Percentiles rank a stretch among this genome's conserved stretches.
Conservation (phyloP, 2,888 invertebrate genomes). For the Chrysotoxum bicinctum region DNA sequence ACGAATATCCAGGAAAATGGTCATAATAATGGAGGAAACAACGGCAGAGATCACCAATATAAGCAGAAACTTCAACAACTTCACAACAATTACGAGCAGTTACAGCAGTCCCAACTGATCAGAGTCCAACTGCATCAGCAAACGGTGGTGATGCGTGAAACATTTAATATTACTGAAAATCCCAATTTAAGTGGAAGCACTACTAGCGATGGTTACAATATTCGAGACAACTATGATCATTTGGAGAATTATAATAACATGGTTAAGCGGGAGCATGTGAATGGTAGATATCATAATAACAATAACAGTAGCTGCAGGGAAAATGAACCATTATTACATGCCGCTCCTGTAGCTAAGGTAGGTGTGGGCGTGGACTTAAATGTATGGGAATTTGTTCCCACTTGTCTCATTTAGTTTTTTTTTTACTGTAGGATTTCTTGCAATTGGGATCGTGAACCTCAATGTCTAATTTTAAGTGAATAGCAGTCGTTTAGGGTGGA, state of each 20-base stretch:
- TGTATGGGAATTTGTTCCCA: not conserved
- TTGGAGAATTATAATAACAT: slow-evolving; percentile 77
- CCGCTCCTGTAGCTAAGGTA: slow-evolving; percentile 81
- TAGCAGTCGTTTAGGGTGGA: too few relatives aligned
- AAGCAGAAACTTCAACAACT: slow-evolving; percentile 62
- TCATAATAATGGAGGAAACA: slow-evolving; percentile 74
- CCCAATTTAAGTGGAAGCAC: slow-evolving; percentile 76
- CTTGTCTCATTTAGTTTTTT: not conserved
- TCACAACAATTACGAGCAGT: slow-evolving; percentile 54
- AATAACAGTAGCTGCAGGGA: slow-evolving; percentile 81
- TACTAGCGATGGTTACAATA: slow-evolving; percentile 77
- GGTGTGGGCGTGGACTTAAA: slow-evolving; percentile 68
- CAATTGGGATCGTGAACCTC: too few relatives aligned
- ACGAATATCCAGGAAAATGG: slow-evolving; percentile 80
- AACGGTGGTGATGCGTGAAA: slow-evolving; percentile 83
- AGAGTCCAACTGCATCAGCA: slow-evolving; percentile 77
- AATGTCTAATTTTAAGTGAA: too few relatives aligned
- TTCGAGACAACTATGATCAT: slow-evolving; percentile 76
- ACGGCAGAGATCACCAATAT: slow-evolving; percentile 59
- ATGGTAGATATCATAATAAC: slow-evolving; percentile 76
- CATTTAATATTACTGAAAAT: slow-evolving; percentile 82
- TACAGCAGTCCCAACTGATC: slow-evolving; percentile 55
- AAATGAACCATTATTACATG: slow-evolving; percentile 81
- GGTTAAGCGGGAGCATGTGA: slow-evolving; percentile 73
- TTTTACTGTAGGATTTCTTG: too few relatives aligned